Base-by-base conservation (phyloP, 2,113 vertebrate genomes). In the Ifrita kowaldi region DNA sequence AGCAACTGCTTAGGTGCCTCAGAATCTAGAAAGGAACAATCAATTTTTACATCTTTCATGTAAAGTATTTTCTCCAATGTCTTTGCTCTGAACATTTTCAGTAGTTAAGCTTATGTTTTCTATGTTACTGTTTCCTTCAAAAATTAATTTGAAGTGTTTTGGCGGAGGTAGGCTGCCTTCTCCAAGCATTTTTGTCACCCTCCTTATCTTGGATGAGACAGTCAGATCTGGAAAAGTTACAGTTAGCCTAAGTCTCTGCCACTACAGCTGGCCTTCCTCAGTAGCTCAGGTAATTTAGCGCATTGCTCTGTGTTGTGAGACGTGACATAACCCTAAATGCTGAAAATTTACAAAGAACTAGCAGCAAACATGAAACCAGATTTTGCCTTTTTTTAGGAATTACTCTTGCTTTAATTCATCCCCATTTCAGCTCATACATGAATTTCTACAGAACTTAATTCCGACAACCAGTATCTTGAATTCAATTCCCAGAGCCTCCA, bases 321-420 rank as follows among this genome's bases (percentile, higher is more conserved):
- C 0, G 0, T 39, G 27, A 41, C 9, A 39, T 13, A 7, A 1
- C 20, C 35, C 3, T 44, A 52, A 76, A 56, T 12, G 32, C 4
- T 69, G 26, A 80, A 76, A 73, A 56, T 37, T 69, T 84, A 30
- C n/a, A 41, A 57, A 83, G n/a, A 83, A 32, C n/a, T 65, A 65
- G 3, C 4, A 86, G 23, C 8, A 67, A 84, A 63, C 2, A 27
- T 44, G 5, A 6, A 42, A 70, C 1, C 0, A 1, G 46, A 5
- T 52, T 87, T 71, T 84, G 4, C 3, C 1, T 27, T 67, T 70
- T 70, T 70, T 46, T 32, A 49, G 18, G 11, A 7, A n/a, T 78
- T 74, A 63, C 2, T 28, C 16, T 87, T 50, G 24, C 15, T 91
- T 30, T 79, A 94, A 52, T 11, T 89, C 21, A 63, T 44, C 14